phyloP scores from a whole-genome alignment of 2,797 vertebrate species.

The Bovichtus variegatus region DNA sequence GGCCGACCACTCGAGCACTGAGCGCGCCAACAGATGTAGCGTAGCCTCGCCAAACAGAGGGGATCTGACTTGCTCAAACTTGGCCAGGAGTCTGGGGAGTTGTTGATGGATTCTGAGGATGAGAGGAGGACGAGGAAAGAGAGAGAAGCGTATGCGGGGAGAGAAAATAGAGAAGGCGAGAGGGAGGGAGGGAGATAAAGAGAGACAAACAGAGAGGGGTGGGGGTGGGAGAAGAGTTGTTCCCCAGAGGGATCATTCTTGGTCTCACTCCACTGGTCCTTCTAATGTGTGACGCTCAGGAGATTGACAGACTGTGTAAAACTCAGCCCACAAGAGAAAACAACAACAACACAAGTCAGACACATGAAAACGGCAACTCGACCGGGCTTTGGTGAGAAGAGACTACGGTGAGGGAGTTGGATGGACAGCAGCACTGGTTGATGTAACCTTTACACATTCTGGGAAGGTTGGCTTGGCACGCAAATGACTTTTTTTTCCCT shows the following conservation, averaged over 20 bases:
- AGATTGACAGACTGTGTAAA: slow-evolving; percentile 86
- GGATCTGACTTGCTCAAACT: slow-evolving; percentile 72
- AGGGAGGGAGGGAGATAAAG: slow-evolving; percentile 63
- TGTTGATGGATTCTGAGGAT: slow-evolving; percentile 63
- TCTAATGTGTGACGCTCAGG: slow-evolving; percentile 85
- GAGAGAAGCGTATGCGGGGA: slow-evolving; percentile 17
- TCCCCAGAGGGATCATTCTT: slow-evolving; percentile 79
- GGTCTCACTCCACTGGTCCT: slow-evolving; percentile 84
- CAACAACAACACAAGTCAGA: slow-evolving; percentile 81
- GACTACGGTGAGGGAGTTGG: slow-evolving; percentile 47
- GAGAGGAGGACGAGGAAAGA: slow-evolving; percentile 21
- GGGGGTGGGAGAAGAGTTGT: slow-evolving; percentile 60
- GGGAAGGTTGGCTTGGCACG: slow-evolving; percentile 54
- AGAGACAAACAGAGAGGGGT: slow-evolving; percentile 72
- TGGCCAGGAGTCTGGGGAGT: slow-evolving; percentile 72
- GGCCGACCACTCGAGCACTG: slow-evolving; percentile 70
- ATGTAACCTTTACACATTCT: slow-evolving; percentile 59
- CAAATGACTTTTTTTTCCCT: not conserved
- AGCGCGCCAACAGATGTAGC: slow-evolving; percentile 73
- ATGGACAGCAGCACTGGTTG: slow-evolving; percentile 61
- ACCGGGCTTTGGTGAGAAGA: slow-evolving; percentile 52
- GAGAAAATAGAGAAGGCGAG: not conserved
- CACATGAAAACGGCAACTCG: slow-evolving; percentile 66
- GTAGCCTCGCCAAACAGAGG: slow-evolving; percentile 72
- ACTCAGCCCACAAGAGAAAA: slow-evolving; percentile 82